Evolutionary conservation across 2,113 vertebrate species (phyloP), one percentile per base, ranked within the genome.

Genomic region (Leuciscus idus): DNA sequence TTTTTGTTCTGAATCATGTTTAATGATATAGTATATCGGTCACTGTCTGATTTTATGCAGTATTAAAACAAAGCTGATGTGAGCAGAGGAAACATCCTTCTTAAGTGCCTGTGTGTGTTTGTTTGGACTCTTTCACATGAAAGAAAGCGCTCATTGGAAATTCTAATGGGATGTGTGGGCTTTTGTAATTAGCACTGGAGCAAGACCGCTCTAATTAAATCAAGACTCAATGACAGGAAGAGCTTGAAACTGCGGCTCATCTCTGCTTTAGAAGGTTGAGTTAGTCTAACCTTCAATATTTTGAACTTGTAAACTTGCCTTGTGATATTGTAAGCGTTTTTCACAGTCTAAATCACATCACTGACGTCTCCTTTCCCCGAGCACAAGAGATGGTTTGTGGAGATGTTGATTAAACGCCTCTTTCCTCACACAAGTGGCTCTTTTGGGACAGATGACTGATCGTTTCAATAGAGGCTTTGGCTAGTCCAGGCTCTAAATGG

Each of bases 191-290:
- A 70, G 62, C 30, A 17, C 26, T 68, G 30, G n/a, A 66, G 59
- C 79, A 59, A 61, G 30, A 82, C 46, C 8, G 19, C 28, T 36
- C 23, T 76, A 75, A 82, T 83, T 76, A 75, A 28, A 75, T 83
- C 70, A 52, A 21, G 15, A 10, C 33, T 85, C 55, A 13, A 3
- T 81, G 52, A 39, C n/a, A 68, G 28, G 66, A 64, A 81, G 81
- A 84, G 48, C 46, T 17, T 10, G 12, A n/a, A 36, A 28, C 52
- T 50, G 2, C 15, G n/a, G 68, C 26, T 59, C 6, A 19, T 84
- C 52, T 84, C 50, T 13, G 28, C 12, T 72, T 21, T 26, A 1
- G 13, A 39, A 80, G 17, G 26, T 21, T 62, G 12, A 28, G 19
- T 46, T 52, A 46, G 30, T 78, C 36, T 61, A 23, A 36, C 33